These are phyloP conservation scores for Psammodynastes pulverulentus DNA, from an alignment of 2,113 vertebrate genomes.

Conservation along the genomic window DNA sequence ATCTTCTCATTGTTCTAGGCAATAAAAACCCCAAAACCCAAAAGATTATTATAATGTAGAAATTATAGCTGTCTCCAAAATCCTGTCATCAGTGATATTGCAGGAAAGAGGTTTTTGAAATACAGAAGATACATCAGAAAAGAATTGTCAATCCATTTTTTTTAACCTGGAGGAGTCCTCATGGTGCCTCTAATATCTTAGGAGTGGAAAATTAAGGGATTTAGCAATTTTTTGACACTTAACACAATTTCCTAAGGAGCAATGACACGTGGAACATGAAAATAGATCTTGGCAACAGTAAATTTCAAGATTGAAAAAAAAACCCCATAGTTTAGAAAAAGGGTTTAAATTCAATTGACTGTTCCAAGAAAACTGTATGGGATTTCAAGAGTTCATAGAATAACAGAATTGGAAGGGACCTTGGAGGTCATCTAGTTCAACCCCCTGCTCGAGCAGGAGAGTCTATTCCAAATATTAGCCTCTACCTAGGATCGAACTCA, in stretches of 20 bases:
- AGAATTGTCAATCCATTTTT: background rate
- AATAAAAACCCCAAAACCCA: background rate
- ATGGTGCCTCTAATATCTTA: background rate
- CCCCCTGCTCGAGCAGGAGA: no score
- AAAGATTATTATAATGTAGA: background rate
- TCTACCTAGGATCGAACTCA: no score
- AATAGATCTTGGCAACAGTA: background rate
- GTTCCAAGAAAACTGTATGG: background rate
- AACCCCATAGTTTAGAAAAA: background rate
- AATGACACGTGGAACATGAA: background rate
- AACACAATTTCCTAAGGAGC: background rate
- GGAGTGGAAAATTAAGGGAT: background rate
- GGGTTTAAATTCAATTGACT: background rate
- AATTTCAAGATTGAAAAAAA: background rate
- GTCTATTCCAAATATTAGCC: no score
- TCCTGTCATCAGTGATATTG: background rate
- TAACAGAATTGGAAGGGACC: no score
- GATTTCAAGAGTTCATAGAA: no score
- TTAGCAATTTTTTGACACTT: background rate
- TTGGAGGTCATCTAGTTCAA: no score
- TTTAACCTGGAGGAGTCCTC: background rate
- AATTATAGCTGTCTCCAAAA: background rate
- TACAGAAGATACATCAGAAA: background rate
- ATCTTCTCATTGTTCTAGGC: slow-evolving; percentile 74
- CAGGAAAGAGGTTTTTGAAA: background rate